Evolutionary conservation across 1,140 invertebrate genomes (phyloP).

Genomic region (Camponotus vicinus): DNA sequence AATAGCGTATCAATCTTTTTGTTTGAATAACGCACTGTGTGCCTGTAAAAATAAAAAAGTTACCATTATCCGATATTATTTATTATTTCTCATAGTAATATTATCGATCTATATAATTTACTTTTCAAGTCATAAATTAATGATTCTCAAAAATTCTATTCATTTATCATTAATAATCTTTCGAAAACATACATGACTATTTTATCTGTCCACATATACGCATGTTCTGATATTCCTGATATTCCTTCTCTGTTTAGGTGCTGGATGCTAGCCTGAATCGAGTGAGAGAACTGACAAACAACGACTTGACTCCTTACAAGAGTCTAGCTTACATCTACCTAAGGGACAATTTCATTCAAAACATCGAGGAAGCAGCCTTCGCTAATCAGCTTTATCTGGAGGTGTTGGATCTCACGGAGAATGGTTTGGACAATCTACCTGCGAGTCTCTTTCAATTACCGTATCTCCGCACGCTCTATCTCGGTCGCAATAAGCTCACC

Average conservation of each 20-base stretch:
- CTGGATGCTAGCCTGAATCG: constrained; percentile 81
- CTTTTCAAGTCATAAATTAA: too few species aligned
- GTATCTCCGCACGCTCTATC: constrained; percentile 76
- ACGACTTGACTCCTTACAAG: constrained; percentile 78
- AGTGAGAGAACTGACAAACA: constrained; percentile 79
- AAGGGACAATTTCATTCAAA: constrained; percentile 82
- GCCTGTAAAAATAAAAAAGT: not conserved
- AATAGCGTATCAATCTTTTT: not conserved
- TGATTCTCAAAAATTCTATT: not conserved
- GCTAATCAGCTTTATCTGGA: constrained; percentile 78
- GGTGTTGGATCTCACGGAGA: constrained; percentile 79
- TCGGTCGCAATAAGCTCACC: constrained; percentile 73
- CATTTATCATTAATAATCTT: not conserved
- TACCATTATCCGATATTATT: not conserved
- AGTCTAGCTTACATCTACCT: constrained; percentile 82
- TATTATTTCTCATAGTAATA: not conserved
- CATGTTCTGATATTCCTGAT: not conserved
- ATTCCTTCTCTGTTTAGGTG: constrained; percentile 75
- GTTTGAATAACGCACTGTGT: not conserved
- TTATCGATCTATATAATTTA: not conserved
- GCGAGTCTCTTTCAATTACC: constrained; percentile 76
- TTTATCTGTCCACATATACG: too few species aligned
- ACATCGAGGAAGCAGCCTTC: constrained; percentile 81
- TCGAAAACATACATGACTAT: too few species aligned
- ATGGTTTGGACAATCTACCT: constrained; percentile 76